Evolutionary conservation across 64 coral and sea anemone genomes (phyloP).

Genomic region (Acropora tenuis): DNA sequence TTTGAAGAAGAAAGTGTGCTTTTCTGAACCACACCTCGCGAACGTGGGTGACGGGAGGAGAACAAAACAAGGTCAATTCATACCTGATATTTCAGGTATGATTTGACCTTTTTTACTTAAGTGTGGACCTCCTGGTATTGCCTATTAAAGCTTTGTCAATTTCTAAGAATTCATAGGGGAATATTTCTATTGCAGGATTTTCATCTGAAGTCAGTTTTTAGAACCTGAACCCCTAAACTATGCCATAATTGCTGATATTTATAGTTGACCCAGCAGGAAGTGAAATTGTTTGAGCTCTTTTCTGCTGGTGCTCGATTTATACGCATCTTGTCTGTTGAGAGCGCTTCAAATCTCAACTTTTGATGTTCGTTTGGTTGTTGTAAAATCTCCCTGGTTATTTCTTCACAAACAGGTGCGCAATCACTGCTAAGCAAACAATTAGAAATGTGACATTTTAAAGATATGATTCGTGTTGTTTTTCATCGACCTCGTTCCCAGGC

Average conservation of each 20-base stretch:
- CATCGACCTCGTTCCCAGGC: no score
- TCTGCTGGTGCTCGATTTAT: neutral
- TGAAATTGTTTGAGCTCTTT: conserved; percentile 34
- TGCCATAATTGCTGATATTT: neutral
- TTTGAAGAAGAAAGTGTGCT: no score
- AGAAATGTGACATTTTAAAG: conserved; percentile 26
- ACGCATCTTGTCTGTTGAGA: neutral
- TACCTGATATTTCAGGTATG: neutral
- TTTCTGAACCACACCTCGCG: neutral
- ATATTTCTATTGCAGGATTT: neutral
- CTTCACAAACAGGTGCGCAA: neutral
- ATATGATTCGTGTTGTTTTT: conserved; percentile 33
- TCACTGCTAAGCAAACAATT: conserved; percentile 8
- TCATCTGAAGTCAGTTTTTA: neutral
- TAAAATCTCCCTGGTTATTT: neutral
- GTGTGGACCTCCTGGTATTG: conserved; percentile 11
- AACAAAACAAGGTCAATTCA: no score
- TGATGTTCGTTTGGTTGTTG: neutral
- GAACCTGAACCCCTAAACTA: conserved; percentile 26
- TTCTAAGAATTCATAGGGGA: conserved; percentile 20
- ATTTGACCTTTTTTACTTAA: neutral
- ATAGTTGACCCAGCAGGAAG: conserved; percentile 20
- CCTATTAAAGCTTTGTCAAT: neutral
- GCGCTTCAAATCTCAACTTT: neutral
- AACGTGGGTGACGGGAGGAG: neutral